Evolutionary conservation across 2,113 vertebrate genomes (phyloP), one percentile per base, ranked within the genome.

Genomic region (Indicator indicator): DNA sequence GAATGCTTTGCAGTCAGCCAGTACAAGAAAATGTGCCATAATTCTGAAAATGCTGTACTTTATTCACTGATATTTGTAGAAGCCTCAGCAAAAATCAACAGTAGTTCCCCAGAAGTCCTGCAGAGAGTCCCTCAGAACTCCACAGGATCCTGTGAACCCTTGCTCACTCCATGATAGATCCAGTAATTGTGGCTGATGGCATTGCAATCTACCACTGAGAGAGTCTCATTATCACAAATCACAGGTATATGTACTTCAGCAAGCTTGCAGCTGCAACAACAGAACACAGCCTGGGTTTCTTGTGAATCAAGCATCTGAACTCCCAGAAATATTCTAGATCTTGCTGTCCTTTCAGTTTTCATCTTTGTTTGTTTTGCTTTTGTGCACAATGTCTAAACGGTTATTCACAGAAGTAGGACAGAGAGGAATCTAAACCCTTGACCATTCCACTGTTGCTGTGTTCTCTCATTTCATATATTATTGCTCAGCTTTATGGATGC

Each of bases 101-200:
- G 2, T 21, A 42, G 30, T 46, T 88, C 78, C 58, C 46, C 59
- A 76, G 88, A 90, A 91, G 86, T 94, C 81, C 14, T 56, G 71
- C 65, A 64, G n/a, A 36, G 70, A 77, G 60, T 74, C 52, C 60
- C 78, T 78, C 32, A 54, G 88, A 77, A 58, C 77, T 72, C 73
- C 42, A 21, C 77, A 59, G 94, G 76, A 40, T 86, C 87, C 92
- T 83, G 63, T 69, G 86, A 95, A 88, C 79, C 79, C 40, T 88
- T 38, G 5, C 59, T 84, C 5, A 1, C 67, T 81, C 88, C 40
- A 5, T 67, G 86, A 77, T 20, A 95, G 85, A 89, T 56, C 81
- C 48, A 86, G 54, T 92, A 62, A 85, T 86, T 96, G 82, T 95
- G 83, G 84, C 91, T 95, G 86, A 74, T 92, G 76, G 55, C 83